phyloP scores from a whole-genome alignment of 2,113 vertebrate species.

The Ptychochromis oligacanthus region DNA sequence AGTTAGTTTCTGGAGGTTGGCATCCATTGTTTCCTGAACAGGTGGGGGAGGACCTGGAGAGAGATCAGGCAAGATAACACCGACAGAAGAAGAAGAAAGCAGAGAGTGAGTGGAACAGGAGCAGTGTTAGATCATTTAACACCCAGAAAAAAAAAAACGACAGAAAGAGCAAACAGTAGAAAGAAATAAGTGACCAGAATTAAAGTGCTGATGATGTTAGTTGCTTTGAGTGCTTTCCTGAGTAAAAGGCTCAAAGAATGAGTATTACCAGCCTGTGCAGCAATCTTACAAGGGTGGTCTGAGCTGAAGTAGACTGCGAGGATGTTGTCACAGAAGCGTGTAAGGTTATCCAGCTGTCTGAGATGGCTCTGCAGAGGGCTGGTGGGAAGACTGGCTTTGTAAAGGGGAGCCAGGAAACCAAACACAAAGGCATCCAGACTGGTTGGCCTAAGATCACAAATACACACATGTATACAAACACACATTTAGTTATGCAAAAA shows the following conservation, averaged over 20 bases:
- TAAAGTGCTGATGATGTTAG: constrained; percentile 37
- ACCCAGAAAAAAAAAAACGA: background rate
- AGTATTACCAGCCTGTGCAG: background rate
- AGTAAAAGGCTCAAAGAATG: background rate
- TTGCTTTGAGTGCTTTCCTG: background rate
- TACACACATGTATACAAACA: background rate
- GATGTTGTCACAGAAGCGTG: constrained; percentile 91
- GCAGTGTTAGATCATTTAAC: background rate
- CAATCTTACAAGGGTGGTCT: constrained; percentile 80
- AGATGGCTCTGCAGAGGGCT: constrained; percentile 92
- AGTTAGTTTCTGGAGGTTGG: constrained; percentile 98
- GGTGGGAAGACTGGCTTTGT: constrained; percentile 90
- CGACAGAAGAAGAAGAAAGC: background rate
- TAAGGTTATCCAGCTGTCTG: constrained; percentile 91
- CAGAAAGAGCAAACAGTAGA: constrained; percentile 16
- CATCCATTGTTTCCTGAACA: constrained; percentile 91
- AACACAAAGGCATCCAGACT: constrained; percentile 97
- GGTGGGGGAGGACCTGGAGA: constrained; percentile 84
- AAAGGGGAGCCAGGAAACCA: constrained; percentile 92
- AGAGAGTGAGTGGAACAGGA: constrained; percentile 17
- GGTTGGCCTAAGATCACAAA: constrained; percentile 83
- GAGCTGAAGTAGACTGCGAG: constrained; percentile 86
- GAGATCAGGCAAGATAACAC: constrained; percentile 53
- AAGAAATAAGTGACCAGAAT: constrained; percentile 7
- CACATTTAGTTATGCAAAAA: background rate